Evolutionary conservation across 2,797 vertebrate species (phyloP), one percentile per base, ranked within the genome.

Genomic region (Lagorchestes hirsutus): DNA sequence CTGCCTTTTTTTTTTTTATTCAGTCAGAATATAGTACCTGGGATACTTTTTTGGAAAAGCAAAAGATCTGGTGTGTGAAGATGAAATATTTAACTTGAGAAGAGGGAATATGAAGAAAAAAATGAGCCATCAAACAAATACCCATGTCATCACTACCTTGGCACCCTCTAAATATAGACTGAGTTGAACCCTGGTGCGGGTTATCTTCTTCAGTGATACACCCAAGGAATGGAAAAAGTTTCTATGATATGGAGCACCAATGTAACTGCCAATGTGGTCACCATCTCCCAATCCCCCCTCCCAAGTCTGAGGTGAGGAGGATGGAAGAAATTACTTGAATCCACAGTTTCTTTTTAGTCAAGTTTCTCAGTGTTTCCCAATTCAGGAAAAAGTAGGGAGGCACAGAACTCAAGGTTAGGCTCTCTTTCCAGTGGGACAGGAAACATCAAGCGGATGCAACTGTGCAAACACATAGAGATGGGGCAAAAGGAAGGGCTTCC

Each of bases 391-490:
- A 90, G 28, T 22, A 90, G 22, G 22, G 92, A 31, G 31, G 74
- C n/a, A 27, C 4, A 0, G 27, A 18, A 52, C 40, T 40, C 28
- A 92, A 50, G 34, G 4, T 50, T 56, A 55, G 46, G 18, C 52
- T 40, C 24, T 55, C 59, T 95, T 95, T 93, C 55, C 74, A 24
- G 57, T 5, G 27, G 91, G 5, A 91, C 97, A 98, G 98, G 98
- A 98, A 98, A 97, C 82, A 94, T 94, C 95, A 87, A 93, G 96
- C 93, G 92, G 97, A 98, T 95, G 82, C 97, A 97, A 98, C 98
- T 97, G 97, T 97, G 97, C 97, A 98, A 98, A 98, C 97, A 96
- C 96, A 95, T 95, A 54, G 92, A 96, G 93, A 94, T 93, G 97
- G 94, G 74, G 94, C 9, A 18, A 91, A 91, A 95, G 95, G 82